Evolutionary conservation across 37 sponge, comb jelly and placozoan genomes (phyloP).

Genomic region (Cliona cf. orientalis): DNA sequence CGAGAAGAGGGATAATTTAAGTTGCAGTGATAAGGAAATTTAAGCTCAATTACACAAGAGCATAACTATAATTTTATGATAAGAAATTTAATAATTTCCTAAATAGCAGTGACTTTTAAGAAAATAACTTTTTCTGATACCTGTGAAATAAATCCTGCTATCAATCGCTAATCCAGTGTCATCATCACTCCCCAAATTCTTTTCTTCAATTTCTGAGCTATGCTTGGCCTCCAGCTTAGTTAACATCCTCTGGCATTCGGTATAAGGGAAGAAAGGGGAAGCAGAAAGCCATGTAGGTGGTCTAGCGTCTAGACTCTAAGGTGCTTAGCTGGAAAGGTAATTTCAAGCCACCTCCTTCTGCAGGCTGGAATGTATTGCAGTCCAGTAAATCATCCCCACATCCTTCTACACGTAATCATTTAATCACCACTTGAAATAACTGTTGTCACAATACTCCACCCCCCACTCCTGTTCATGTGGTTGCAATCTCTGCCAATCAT

Average conservation of each 20-base stretch:
- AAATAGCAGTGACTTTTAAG: neutral
- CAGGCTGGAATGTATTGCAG: neutral
- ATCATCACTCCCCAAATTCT: too few relatives aligned
- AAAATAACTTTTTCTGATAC: neutral
- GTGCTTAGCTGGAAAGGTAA: conserved; percentile 77
- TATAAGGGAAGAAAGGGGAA: conserved; percentile 94
- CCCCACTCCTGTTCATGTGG: too few relatives aligned
- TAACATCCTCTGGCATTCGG: conserved; percentile 80
- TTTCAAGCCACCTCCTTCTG: conserved; percentile 69
- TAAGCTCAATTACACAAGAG: too few relatives aligned
- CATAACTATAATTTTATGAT: too few relatives aligned
- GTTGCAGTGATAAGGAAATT: too few relatives aligned
- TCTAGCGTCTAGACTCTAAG: conserved; percentile 45
- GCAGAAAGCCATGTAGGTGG: conserved; percentile 92
- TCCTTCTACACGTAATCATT: too few relatives aligned
- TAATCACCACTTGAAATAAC: too few relatives aligned
- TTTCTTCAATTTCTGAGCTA: neutral
- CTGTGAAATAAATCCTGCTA: conserved; percentile 83
- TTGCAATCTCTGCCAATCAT: too few relatives aligned
- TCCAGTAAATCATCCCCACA: too few relatives aligned
- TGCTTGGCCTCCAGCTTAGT: conserved; percentile 44
- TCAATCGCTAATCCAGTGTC: neutral
- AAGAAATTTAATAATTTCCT: too few relatives aligned
- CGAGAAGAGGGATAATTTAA: too few relatives aligned
- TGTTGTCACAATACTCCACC: too few relatives aligned